Percentiles rank a stretch among this genome's conserved stretches.
These are phyloP conservation scores for Eleutherodactylus coqui DNA, from an alignment of 2,797 vertebrate species.

Conservation along the genomic window DNA sequence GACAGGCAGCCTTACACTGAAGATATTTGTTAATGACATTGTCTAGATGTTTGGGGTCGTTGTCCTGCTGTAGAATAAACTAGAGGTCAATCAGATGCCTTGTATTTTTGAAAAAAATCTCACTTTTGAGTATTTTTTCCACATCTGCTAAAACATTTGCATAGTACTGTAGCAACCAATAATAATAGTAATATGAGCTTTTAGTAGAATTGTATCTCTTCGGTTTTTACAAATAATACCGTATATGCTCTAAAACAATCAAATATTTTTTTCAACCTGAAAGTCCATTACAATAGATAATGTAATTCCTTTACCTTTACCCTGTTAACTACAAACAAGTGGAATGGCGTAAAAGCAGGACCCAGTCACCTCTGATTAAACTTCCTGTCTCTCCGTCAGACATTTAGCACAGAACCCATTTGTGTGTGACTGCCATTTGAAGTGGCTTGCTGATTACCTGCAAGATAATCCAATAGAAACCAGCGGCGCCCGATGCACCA, in stretches of 20 bases:
- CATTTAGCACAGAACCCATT: slow-evolving; percentile 99
- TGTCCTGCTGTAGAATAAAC: no score
- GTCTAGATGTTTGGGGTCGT: no score
- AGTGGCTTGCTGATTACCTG: slow-evolving; percentile 98
- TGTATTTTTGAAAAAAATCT: no score
- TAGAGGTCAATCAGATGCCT: no score
- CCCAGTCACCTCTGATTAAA: slow-evolving; percentile 70
- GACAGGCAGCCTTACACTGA: no score
- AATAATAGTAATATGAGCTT: no score
- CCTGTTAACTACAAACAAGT: background rate
- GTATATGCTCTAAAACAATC: background rate
- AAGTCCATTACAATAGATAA: background rate
- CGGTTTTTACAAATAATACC: no score
- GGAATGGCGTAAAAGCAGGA: background rate
- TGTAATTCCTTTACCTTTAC: slow-evolving; percentile 49
- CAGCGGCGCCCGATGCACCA: slow-evolving; percentile 97
- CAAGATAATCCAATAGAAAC: slow-evolving; percentile 99
- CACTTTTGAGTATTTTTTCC: no score
- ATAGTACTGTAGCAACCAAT: no score
- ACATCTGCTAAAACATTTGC: no score
- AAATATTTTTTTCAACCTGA: background rate
- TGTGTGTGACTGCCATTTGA: slow-evolving; percentile 99
- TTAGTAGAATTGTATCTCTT: no score
- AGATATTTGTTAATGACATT: no score
- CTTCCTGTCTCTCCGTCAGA: slow-evolving; percentile 77